Evolutionary conservation across 1,140 invertebrate species (phyloP), one percentile per base, ranked within the genome.

Genomic region (Zophobas morio): DNA sequence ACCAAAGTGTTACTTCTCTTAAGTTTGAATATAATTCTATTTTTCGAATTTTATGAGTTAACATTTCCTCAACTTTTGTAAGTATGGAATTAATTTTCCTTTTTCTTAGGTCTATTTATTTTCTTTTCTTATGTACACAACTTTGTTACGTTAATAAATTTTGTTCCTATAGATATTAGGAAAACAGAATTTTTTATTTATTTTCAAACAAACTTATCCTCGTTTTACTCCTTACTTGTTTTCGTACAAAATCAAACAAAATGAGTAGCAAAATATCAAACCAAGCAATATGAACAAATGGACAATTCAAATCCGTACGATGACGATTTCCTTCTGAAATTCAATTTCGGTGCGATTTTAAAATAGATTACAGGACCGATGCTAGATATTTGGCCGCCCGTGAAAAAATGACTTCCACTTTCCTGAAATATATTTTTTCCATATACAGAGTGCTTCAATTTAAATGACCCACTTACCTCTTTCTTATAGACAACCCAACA

Each of bases 1-100:
- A 83, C 85, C 85, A 86, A 86, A 86, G 85, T 84, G 75, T 70
- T 76, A 77, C 54, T 77, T 77, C 66, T 79, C 60, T 66, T 77
- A 49, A 70, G 49, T 70, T 75, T 57, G 39, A 74, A 35, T 57
- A 8, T 56, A 70, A 53, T 40, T 75, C 40, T 73, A 56, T 75
- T 56, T 78, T 74, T 75, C 74, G 39, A 66, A 66, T 66, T 66
- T 66, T 39, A 42, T 66, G 49, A 51, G 2, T 51, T 51, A n/a
- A 2, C 4, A n/a, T 51, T 51, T 51, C 4, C 20, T 20, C 4
- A 74, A 40, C 73, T 73, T 34, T 47, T 39, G 51, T 20, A 57
- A 32, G 6, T 6, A 40, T 60, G 6, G 20, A 20, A 47, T 75
- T 78, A 36, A 51, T 73, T 74, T 77, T 57, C 32, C 75, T 71